Evolutionary conservation across 1,140 invertebrate genomes (phyloP), one percentile per base, ranked within the genome.

Genomic region (Pseudoatta argentina): DNA sequence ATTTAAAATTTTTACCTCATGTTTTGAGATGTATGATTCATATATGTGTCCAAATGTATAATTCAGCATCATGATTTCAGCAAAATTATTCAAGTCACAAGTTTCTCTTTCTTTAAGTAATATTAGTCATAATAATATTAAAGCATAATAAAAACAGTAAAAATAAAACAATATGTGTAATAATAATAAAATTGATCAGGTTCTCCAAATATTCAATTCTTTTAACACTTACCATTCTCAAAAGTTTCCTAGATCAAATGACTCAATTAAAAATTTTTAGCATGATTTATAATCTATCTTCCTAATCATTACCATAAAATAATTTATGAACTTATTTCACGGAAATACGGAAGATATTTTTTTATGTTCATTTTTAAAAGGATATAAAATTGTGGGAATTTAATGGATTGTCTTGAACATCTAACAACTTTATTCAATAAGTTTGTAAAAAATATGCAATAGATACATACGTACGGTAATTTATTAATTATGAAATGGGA

Each of bases 401-500:
- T n/a, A 34, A 66, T 66, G 18, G 34, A 39, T 67, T 67, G n/a
- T 67, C 34, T 67, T n/a, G 39, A 39, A 39, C 0, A 10, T 44
- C 34, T 67, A 67, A 67, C n/a, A n/a, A n/a, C 8, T 67, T 67
- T 34, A 18, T 18, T 39, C 3, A 10, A 67, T 39, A 67, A 67
- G 39, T 67, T n/a, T 67, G 34, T 21, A 2, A 44, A 67, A 67
- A 67, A 67, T 67, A 67, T 67, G 64, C 34, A n/a, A 21, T 66
- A 34, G 3, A 4, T 39, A 67, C 18, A 67, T 21, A 67, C 39
- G 8, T 12, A 44, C 3, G n/a, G 10, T 67, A 67, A 67, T 44
- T 64, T 66, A 66, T 39, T 67, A 67, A 67, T 67, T 44, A 67
- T 5, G 3, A 67, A 67, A 8, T 1, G 16, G 39, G 10, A 21